A percentile compares a stretch with the other conserved stretches of the same genome.
Conservation (phyloP, 2,113 vertebrate species). For the Colistium nudipinnis region DNA sequence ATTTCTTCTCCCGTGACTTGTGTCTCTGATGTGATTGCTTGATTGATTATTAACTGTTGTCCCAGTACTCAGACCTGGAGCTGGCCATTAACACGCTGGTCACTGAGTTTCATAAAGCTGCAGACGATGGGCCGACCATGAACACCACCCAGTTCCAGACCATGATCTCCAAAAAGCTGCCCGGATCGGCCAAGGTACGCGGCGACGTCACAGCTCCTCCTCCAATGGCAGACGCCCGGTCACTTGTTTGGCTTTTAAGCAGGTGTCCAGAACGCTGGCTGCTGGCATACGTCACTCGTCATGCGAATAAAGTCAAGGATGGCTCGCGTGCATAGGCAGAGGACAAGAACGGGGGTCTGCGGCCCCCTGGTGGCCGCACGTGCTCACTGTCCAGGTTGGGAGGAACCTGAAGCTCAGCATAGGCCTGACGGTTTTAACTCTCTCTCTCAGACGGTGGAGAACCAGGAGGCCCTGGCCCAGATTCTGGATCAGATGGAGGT, state of each 20-base stretch:
- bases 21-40: too few relatives aligned
- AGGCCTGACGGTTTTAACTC: too few relatives aligned
- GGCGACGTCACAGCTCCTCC: background rate
- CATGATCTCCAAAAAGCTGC: constrained; percentile 62
- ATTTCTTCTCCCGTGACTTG: too few relatives aligned
- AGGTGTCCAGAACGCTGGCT: too few relatives aligned
- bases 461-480: constrained; percentile 34
- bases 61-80: constrained; percentile 70
- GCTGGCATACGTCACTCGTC: too few relatives aligned
- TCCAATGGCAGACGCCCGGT: constrained; percentile 9
- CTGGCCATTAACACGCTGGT: constrained; percentile 67
- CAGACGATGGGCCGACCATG: constrained; percentile 41
- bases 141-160: constrained; percentile 70
- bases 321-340: too few relatives aligned
- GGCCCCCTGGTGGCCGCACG: too few relatives aligned
- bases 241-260: too few relatives aligned
- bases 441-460: constrained; percentile 48
- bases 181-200: constrained; percentile 51
- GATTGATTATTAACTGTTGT: background rate
- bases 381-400: too few relatives aligned
- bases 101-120: constrained; percentile 60
- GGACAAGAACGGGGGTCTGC: too few relatives aligned
- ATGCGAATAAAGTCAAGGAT: too few relatives aligned
- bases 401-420: too few relatives aligned
- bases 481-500: constrained; percentile 63